Conservation (phyloP, 23 tunicate species). For the Phallusia fumigata region DNA sequence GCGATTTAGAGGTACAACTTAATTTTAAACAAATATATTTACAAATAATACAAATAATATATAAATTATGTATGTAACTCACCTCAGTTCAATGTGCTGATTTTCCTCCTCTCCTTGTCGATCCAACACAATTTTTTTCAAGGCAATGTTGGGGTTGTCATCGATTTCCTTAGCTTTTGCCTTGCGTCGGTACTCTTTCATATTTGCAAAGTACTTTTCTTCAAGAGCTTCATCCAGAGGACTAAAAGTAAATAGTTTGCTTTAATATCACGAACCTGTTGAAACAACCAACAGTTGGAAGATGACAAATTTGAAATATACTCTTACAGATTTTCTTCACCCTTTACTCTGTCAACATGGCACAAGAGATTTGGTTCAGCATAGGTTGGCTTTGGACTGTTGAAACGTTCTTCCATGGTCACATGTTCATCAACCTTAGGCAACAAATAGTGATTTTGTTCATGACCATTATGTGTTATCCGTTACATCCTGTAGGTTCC, state of each 20-base stretch:
- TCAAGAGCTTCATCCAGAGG: constrained; percentile 25
- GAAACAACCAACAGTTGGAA: neutral
- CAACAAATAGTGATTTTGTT: no score
- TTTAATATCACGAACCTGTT: neutral
- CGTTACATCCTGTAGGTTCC: no score
- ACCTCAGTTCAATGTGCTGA: constrained; percentile 60
- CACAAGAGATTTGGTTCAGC: neutral
- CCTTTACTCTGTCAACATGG: neutral
- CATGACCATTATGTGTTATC: no score
- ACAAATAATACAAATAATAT: no score
- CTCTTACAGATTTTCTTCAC: neutral
- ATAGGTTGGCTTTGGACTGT: neutral
- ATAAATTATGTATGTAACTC: no score
- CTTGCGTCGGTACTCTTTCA: constrained; percentile 13
- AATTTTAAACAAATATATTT: no score
- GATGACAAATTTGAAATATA: neutral
- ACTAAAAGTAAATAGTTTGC: neutral
- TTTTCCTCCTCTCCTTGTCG: constrained; percentile 77
- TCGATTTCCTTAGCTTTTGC: constrained; percentile 51
- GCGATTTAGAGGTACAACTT: no score
- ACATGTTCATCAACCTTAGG: no score
- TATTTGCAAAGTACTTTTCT: constrained; percentile 22
- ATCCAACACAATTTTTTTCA: constrained; percentile 40
- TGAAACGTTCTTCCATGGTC: neutral
- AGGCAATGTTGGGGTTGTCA: constrained; percentile 58